phyloP scores from a whole-genome alignment of 2,888 invertebrate species.

The Cetonia aurata region DNA sequence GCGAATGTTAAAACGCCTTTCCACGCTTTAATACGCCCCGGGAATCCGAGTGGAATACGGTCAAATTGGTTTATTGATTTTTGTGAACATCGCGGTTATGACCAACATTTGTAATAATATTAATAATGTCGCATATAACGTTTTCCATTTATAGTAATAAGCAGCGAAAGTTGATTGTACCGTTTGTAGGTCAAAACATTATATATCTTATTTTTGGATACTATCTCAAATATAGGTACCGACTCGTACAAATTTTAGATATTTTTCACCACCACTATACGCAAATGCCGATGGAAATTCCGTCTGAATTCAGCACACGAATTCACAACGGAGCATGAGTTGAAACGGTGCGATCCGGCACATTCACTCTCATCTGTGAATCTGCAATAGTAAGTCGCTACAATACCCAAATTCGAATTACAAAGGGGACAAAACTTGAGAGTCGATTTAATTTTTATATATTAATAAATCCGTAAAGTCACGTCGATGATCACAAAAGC shows the following conservation, averaged over 20 bases:
- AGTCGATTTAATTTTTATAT: too few relatives aligned
- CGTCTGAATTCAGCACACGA: too few relatives aligned
- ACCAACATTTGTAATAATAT: constrained; percentile 20
- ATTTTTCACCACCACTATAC: background rate
- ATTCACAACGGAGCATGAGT: too few relatives aligned
- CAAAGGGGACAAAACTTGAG: too few relatives aligned
- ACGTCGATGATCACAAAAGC: too few relatives aligned
- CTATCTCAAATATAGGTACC: constrained; percentile 24
- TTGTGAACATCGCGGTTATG: background rate
- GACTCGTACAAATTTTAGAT: constrained; percentile 30
- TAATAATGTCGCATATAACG: constrained; percentile 46
- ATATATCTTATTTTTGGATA: constrained; percentile 52
- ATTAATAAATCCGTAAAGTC: too few relatives aligned
- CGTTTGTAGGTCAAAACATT: constrained; percentile 53
- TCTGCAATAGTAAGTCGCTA: too few relatives aligned
- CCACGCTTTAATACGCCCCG: background rate
- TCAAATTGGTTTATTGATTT: background rate
- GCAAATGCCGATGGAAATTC: too few relatives aligned
- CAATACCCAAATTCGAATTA: too few relatives aligned
- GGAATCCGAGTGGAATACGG: background rate
- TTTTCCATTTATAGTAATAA: constrained; percentile 56
- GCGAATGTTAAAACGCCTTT: background rate
- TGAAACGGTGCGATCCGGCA: too few relatives aligned
- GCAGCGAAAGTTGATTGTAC: constrained; percentile 58
- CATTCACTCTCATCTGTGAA: too few relatives aligned